Base-by-base conservation (phyloP, 2,113 vertebrate species). In the Nerophis lumbriciformis region DNA sequence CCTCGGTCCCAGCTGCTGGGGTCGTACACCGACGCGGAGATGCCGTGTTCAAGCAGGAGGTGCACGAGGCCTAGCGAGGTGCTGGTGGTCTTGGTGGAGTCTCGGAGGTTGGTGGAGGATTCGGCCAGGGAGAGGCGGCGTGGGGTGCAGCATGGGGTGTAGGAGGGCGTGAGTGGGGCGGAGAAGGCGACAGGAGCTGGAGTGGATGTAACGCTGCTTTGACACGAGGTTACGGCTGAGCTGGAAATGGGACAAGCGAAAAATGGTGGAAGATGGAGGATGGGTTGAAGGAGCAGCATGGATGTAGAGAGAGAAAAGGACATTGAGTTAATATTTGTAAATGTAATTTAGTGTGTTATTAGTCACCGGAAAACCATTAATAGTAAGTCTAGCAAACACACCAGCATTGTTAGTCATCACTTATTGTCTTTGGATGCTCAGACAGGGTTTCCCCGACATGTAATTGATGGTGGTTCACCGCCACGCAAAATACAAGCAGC, bases 11-110 rank as follows among this genome's bases (percentile, higher is more conserved):
- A 94, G 83, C 94, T 95, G 77, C 87, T 85, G 0, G 97, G 95
- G 70, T 96, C 89, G 48, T 98, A 99, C 71, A 97, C 92, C 0
- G 95, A 94, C 4, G 97, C 93, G 0, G 94, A 99, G 68, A 99
- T 98, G 47, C 96, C 96, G 6, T 75, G 83, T 68, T 99, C 96
- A 83, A 94, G 94, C 76, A 99, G 88, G 69, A 96, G 90, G 84
- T 90, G 93, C 80, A 95, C 95, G 57, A 99, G 91, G 39, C 96
- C 96, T 49, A 97, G 87, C 5, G 95, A 97, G 0, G 95, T 98
- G 90, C 96, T 99, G 89, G 94, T 97, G 0, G 95, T 99, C 0
- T 92, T 96, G 0, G 97, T 99, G 76, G 94, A 93, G 85, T 99
- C 97, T 0, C 97, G 90, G 35, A 91, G 69, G 75, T 98, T 98